Conservation (phyloP, 2,113 vertebrate species). For the Cyanocitta stelleri region DNA sequence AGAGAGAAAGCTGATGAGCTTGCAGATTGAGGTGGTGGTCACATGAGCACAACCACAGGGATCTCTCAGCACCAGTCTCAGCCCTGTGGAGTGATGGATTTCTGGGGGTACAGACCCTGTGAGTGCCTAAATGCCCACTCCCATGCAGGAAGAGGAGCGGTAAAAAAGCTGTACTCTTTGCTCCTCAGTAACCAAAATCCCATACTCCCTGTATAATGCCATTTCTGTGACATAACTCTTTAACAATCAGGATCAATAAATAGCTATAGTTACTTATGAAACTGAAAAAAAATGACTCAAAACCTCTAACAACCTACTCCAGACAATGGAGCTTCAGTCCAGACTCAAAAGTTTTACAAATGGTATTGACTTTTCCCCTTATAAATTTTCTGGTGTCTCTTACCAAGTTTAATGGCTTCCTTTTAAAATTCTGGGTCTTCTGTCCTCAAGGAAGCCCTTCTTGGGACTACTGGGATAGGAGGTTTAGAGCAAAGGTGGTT, state of each 20-base stretch:
- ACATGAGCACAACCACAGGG: accelerated
- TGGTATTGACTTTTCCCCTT: not conserved
- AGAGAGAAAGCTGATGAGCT: not conserved
- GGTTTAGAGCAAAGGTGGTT: not conserved
- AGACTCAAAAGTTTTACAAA: not conserved
- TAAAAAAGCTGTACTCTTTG: not conserved
- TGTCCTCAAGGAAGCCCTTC: not conserved
- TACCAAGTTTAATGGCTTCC: not conserved
- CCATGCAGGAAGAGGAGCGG: not conserved
- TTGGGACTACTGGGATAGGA: not conserved
- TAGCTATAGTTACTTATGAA: not conserved
- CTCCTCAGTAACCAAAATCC: not conserved
- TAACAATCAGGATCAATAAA: not conserved
- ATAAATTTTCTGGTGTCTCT: not conserved
- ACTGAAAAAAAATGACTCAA: not conserved
- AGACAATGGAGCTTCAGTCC: not conserved
- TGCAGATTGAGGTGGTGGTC: not conserved
- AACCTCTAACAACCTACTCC: not conserved
- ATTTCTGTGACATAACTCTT: not conserved
- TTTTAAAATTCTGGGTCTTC: not conserved
- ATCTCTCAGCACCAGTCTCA: not conserved
- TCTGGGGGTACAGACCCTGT: accelerated
- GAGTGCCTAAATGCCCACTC: not conserved
- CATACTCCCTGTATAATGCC: not conserved
- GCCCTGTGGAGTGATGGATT: not conserved